Evolutionary conservation across 2,797 vertebrate genomes (phyloP).

Genomic region (Notoglanidium macrostoma): DNA sequence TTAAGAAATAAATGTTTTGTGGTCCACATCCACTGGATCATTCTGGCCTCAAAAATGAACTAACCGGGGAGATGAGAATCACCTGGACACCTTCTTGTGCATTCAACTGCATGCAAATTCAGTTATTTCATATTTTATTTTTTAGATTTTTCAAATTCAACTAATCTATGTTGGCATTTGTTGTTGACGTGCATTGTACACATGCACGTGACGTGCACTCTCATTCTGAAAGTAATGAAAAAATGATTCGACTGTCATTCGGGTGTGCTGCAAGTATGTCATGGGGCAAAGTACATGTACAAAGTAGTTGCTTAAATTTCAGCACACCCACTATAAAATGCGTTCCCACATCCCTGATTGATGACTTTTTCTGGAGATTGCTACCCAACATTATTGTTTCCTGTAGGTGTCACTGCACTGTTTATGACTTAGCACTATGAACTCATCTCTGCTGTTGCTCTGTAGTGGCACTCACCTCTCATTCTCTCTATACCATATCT

Average conservation of each 20-base stretch:
- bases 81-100: not conserved
- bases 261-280: not conserved
- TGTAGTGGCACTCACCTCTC: not conserved
- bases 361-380: too few relatives aligned
- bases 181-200: too few relatives aligned
- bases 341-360: not conserved
- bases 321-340: not conserved
- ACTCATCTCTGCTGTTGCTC: not conserved
- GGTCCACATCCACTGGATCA: not conserved
- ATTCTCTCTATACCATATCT: not conserved
- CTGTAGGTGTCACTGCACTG: not conserved
- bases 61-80: not conserved
- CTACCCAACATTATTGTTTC: not conserved
- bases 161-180: not conserved
- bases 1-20: conserved; percentile 32
- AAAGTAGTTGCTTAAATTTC: not conserved
- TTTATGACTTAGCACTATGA: not conserved
- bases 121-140: too few relatives aligned
- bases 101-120: too few relatives aligned
- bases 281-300: not conserved
- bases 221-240: too few relatives aligned
- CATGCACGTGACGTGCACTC: too few relatives aligned
- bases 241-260: not conserved
- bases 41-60: not conserved
- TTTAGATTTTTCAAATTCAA: not conserved